These are phyloP conservation scores for Drosophila pruinosa DNA, from an alignment of 1,140 invertebrate genomes.

Conservation along the genomic window DNA sequence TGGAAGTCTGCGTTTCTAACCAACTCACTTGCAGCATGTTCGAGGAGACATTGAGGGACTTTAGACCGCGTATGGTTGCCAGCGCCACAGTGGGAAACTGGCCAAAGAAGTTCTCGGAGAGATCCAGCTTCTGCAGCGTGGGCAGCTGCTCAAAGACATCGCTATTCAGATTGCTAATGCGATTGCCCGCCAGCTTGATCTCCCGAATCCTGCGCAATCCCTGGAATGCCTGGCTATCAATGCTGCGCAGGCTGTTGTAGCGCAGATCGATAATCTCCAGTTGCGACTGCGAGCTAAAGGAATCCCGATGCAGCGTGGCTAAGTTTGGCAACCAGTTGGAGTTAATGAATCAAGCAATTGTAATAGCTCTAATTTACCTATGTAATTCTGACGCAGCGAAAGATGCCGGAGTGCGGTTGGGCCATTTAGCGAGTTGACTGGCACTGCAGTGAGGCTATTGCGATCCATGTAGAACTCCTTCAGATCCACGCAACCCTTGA, in stretches of 20 bases:
- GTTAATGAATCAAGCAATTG: background rate
- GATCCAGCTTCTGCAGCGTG: conserved; percentile 89
- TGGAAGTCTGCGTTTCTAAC: background rate
- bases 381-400: conserved; percentile 90
- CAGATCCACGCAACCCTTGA: conserved; percentile 89
- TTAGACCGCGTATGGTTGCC: conserved; percentile 87
- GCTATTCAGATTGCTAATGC: conserved; percentile 90
- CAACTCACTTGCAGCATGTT: conserved; percentile 88
- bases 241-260: conserved; percentile 88
- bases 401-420: conserved; percentile 88
- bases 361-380: conserved; percentile 85
- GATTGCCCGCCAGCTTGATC: conserved; percentile 90
- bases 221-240: conserved; percentile 89
- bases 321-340: conserved; percentile 46
- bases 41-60: conserved; percentile 90
- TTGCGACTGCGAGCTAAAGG: conserved; percentile 87
- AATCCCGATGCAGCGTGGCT: conserved; percentile 86
- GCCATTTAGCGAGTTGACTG: conserved; percentile 90
- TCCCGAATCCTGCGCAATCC: conserved; percentile 87
- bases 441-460: conserved; percentile 88
- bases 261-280: conserved; percentile 90
- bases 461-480: conserved; percentile 91
- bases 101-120: conserved; percentile 92
- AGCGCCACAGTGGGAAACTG: conserved; percentile 91
- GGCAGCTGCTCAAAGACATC: conserved; percentile 90